Conservation (phyloP, 1,140 invertebrate genomes). For the Drosophila leontia region DNA sequence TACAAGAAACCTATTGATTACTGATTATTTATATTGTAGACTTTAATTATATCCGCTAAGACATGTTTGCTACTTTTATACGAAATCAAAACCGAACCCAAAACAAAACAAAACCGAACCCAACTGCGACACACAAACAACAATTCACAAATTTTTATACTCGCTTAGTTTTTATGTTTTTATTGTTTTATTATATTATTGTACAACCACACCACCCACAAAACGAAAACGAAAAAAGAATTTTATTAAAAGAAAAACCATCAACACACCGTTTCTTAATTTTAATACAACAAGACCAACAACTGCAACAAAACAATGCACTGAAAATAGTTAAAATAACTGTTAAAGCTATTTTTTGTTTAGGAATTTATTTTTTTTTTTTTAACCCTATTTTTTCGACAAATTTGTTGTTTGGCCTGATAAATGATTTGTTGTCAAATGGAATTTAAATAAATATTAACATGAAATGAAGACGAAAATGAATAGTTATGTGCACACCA, state of each 20-base stretch:
- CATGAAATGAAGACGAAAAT: constrained; percentile 19
- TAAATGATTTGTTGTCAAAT: constrained; percentile 63
- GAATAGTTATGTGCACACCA: constrained; percentile 29
- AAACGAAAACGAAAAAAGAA: constrained; percentile 21
- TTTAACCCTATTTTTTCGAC: constrained; percentile 33
- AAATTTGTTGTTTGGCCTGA: constrained; percentile 17
- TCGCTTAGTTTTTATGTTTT: constrained; percentile 76
- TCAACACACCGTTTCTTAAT: constrained; percentile 53
- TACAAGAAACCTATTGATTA: constrained; percentile 76
- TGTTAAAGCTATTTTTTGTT: constrained; percentile 60
- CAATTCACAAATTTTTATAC: constrained; percentile 71
- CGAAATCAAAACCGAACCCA: constrained; percentile 39
- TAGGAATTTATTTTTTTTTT: constrained; percentile 69
- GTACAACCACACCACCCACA: not conserved
- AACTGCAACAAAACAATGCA: constrained; percentile 47
- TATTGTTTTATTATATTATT: constrained; percentile 51
- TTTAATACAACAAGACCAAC: constrained; percentile 25
- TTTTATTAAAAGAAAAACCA: constrained; percentile 31
- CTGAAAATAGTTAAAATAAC: constrained; percentile 62
- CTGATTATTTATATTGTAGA: constrained; percentile 76
- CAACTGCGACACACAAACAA: constrained; percentile 45
- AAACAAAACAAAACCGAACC: constrained; percentile 21
- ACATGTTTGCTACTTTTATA: constrained; percentile 74
- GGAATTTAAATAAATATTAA: constrained; percentile 18
- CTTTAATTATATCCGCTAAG: constrained; percentile 53